Conservation (phyloP, 2,888 invertebrate genomes). For the Cryptocephalus moraei region DNA sequence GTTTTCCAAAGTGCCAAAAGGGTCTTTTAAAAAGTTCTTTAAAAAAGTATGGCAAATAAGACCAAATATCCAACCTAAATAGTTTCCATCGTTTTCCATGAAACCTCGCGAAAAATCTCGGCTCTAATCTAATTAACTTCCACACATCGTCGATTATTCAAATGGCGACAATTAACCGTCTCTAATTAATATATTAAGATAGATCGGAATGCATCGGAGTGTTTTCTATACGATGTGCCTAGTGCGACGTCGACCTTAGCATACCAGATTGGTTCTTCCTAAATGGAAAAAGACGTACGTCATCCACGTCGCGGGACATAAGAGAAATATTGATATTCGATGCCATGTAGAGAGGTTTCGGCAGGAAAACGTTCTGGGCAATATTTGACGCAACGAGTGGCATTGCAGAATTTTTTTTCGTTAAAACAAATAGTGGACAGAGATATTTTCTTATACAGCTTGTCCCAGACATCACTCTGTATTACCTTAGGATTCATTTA, state of each 20-base stretch:
- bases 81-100: too few species aligned
- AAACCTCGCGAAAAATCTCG: too few species aligned
- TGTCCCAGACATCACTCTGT: too few species aligned
- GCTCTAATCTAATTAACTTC: too few species aligned
- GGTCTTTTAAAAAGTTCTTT: too few species aligned
- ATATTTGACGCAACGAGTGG: background rate
- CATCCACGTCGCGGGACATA: background rate
- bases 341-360: background rate
- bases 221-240: background rate
- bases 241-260: constrained; percentile 16
- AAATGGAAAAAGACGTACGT: background rate
- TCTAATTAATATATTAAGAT: constrained; percentile 19
- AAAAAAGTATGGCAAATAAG: too few species aligned
- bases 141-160: constrained; percentile 1
- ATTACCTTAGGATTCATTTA: too few species aligned
- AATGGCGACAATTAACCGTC: constrained; percentile 12
- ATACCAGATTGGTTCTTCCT: constrained; percentile 1
- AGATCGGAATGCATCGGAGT: constrained; percentile 10
- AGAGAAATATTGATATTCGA: background rate
- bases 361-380: background rate
- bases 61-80: too few species aligned
- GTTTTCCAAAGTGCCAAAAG: too few species aligned
- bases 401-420: too few species aligned
- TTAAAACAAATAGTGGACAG: too few species aligned
- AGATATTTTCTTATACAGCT: too few species aligned